These are phyloP conservation scores for Myripristis murdjan DNA, from an alignment of 2,797 vertebrate genomes.

Conservation along the genomic window DNA sequence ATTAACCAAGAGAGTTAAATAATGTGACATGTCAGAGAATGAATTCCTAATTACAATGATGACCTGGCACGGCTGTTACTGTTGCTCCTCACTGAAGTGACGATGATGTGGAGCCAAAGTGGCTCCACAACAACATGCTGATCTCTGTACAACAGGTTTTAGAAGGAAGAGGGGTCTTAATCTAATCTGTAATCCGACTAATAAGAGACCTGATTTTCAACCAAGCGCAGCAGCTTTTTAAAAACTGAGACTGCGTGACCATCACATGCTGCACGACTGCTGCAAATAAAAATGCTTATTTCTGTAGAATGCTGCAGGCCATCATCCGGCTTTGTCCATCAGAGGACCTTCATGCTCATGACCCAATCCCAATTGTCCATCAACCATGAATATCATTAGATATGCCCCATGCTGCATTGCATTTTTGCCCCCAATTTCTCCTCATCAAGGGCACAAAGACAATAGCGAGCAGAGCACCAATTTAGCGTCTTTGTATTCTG, in stretches of 20 bases:
- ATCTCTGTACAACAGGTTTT: too few relatives aligned
- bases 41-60: not conserved
- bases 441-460: constrained; percentile 77
- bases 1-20: not conserved
- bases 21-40: not conserved
- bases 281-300: constrained; percentile 15
- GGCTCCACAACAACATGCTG: not conserved
- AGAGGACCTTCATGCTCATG: constrained; percentile 22
- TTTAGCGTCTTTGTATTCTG: constrained; percentile 55
- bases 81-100: not conserved
- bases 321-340: constrained; percentile 34
- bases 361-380: constrained; percentile 43
- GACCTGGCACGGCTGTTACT: not conserved
- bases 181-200: not conserved
- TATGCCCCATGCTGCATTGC: constrained; percentile 83
- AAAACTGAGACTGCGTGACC: not conserved
- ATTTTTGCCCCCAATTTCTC: constrained; percentile 82
- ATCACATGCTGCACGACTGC: constrained; percentile 9
- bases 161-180: not conserved
- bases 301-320: not conserved
- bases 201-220: not conserved
- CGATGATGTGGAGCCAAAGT: not conserved
- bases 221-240: not conserved
- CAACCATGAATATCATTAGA: constrained; percentile 54
- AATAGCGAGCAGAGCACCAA: constrained; percentile 38